These are phyloP conservation scores for Spodoptera exigua DNA, from an alignment of 2,888 invertebrate genomes.

Conservation along the genomic window DNA sequence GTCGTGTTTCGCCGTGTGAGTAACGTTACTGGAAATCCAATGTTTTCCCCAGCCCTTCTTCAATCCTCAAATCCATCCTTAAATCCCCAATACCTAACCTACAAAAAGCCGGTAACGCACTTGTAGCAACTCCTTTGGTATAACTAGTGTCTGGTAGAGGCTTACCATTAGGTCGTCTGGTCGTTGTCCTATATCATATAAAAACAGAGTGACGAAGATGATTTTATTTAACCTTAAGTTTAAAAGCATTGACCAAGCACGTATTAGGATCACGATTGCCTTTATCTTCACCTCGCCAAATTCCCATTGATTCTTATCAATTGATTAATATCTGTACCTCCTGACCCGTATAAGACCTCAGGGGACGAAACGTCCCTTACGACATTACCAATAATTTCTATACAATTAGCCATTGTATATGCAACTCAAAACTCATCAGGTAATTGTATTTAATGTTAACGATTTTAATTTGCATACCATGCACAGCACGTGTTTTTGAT, in stretches of 20 bases:
- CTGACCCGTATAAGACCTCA: constrained; percentile 32
- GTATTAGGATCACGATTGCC: constrained; percentile 38
- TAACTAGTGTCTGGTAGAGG: no score
- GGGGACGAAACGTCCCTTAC: constrained; percentile 8
- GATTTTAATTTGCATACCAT: constrained; percentile 21
- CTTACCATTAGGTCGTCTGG: no score
- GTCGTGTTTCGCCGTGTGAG: no score
- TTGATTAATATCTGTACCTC: constrained; percentile 13
- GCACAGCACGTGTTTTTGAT: constrained; percentile 1
- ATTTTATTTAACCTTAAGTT: background rate
- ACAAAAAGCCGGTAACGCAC: no score
- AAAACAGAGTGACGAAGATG: no score
- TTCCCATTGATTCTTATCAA: constrained; percentile 37
- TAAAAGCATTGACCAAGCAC: constrained; percentile 11
- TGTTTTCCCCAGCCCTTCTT: no score
- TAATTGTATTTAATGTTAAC: constrained; percentile 24
- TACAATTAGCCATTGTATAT: constrained; percentile 14
- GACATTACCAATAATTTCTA: constrained; percentile 33
- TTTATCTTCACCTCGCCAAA: constrained; percentile 39
- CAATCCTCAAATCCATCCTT: no score
- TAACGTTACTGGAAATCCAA: no score
- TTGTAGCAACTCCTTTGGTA: no score
- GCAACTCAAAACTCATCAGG: constrained; percentile 19
- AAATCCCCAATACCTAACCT: no score
- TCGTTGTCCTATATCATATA: no score